Conservation (phyloP, 2,113 vertebrate genomes). For the Tamias sibiricus region DNA sequence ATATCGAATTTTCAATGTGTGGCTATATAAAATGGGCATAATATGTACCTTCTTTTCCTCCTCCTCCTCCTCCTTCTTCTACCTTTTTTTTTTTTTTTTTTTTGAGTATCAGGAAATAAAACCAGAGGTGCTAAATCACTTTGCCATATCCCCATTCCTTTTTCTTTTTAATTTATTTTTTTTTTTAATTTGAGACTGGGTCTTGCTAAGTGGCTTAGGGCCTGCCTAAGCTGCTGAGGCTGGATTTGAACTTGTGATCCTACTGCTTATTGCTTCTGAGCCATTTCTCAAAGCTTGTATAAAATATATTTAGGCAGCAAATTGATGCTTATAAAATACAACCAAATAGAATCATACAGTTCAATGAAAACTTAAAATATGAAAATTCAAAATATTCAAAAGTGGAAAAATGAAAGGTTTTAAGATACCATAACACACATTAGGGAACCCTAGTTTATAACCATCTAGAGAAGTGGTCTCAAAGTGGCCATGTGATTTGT, state of each 20-base stretch:
- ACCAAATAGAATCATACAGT: not conserved
- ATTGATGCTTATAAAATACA: not conserved
- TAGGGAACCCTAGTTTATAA: not conserved
- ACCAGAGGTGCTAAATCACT: no score
- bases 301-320: not conserved
- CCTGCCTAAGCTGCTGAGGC: no score
- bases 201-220: no score
- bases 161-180: no score
- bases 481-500: not conserved
- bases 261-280: not conserved
- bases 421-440: not conserved
- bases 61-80: no score
- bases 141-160: no score
- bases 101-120: no score
- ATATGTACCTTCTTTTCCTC: not conserved
- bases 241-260: no score
- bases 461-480: not conserved
- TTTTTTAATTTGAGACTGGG: no score
- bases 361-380: not conserved
- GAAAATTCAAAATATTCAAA: conserved; percentile 29
- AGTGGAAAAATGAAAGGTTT: not conserved
- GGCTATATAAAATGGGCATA: not conserved
- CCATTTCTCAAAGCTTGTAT: not conserved
- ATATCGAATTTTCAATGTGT: not conserved
- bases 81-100: no score